These are phyloP conservation scores for Moxostoma hubbsi DNA, from an alignment of 2,797 vertebrate species.

Conservation along the genomic window DNA sequence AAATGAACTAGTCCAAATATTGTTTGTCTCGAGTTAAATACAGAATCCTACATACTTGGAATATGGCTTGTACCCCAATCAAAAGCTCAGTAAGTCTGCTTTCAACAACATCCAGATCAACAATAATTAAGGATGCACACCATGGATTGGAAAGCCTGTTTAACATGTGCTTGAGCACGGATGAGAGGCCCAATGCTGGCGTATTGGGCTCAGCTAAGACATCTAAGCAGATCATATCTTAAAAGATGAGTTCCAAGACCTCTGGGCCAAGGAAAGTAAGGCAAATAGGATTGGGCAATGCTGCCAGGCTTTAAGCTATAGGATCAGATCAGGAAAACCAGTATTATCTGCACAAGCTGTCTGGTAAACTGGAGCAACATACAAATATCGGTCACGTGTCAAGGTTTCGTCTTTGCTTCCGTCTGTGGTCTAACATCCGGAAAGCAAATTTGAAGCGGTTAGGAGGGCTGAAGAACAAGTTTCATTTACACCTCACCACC, in stretches of 20 bases:
- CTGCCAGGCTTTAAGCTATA: conserved; percentile 29
- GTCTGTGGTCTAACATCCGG: conserved; percentile 25
- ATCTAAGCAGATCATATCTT: conserved; percentile 44
- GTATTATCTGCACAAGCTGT: conserved; percentile 39
- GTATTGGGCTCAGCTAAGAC: conserved; percentile 33
- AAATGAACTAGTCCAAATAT: too few species aligned
- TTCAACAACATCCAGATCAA: conserved; percentile 30
- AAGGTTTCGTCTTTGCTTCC: conserved; percentile 5
- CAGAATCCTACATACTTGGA: background rate
- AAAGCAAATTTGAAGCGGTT: background rate
- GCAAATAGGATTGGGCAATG: conserved; percentile 42
- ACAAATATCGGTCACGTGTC: conserved; percentile 40
- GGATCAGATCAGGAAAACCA: conserved; percentile 40
- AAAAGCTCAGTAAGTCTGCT: conserved; percentile 13
- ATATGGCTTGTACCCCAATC: background rate
- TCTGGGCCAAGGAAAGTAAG: conserved; percentile 10
- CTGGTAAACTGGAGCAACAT: conserved; percentile 35
- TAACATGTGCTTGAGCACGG: conserved; percentile 42
- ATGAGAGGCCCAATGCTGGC: conserved; percentile 34
- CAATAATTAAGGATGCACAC: conserved; percentile 30
- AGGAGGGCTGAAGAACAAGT: background rate
- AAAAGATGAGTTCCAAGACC: conserved; percentile 31
- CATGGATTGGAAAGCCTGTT: conserved; percentile 36
- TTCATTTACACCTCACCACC: conserved; percentile 28
- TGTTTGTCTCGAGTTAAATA: background rate